Evolutionary conservation across 2,888 invertebrate genomes (phyloP).

Genomic region (Lepidocyrtoides sp.): DNA sequence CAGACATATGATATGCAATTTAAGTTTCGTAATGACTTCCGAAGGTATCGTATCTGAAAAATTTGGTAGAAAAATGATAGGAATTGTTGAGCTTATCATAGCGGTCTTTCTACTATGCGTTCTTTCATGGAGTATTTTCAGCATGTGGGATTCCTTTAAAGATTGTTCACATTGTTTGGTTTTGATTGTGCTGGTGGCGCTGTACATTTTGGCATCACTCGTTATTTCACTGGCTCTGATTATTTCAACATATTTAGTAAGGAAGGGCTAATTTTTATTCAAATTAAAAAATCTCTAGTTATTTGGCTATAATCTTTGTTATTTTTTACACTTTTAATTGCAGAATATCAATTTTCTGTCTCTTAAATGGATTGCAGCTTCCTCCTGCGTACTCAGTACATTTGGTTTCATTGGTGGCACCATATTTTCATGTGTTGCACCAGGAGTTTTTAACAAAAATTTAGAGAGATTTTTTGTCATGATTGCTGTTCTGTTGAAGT

Average conservation of each 20-base stretch:
- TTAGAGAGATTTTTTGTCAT: conserved; percentile 9
- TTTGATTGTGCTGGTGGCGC: neutral
- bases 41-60: neutral
- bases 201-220: neutral
- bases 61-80: neutral
- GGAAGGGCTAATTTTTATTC: neutral
- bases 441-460: neutral
- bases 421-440: conserved; percentile 12
- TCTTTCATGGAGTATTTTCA: neutral
- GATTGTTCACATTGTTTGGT: neutral
- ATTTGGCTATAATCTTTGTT: neutral
- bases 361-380: neutral
- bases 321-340: too few species aligned
- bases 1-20: too few species aligned
- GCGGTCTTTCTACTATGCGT: neutral
- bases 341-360: neutral
- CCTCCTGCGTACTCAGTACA: neutral
- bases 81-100: neutral
- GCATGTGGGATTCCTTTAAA: neutral
- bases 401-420: neutral
- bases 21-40: neutral
- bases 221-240: neutral
- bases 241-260: neutral
- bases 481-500: neutral
- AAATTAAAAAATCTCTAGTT: neutral